Evolutionary conservation across 92 coral and sea anemone species (phyloP), one percentile per base, ranked within the genome.

Genomic region (Actinernus sp.): DNA sequence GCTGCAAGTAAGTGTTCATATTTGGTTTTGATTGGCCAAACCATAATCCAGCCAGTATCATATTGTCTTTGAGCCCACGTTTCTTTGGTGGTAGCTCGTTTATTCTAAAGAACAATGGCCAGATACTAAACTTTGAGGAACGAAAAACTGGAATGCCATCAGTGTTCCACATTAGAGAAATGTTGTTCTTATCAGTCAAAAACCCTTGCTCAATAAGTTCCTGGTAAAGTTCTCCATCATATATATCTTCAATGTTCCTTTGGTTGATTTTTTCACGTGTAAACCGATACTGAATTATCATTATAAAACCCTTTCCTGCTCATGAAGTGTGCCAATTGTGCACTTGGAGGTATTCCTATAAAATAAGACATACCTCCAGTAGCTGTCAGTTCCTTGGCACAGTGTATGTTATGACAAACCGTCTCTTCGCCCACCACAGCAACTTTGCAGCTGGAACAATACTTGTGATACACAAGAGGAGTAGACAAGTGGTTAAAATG

Each of bases 121-220:
- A 88, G 41, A 88, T 84, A 17, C 84, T 78, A 10, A 88, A 68
- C 23, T 84, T 88, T 3, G 91, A 88, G 16, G 96, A 88, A 60
- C 84, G 84, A 26, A 88, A 88, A 7, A 84, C 87, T 1, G 96
- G 88, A 16, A 88, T 81, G 16, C 91, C 83, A 65, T 84, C 91
- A 14, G 91, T 77, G 25, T 88, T 83, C 71, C 59, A 33, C 3
- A 73, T 24, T 37, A 73, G 73, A 0, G 87, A 88, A 49, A 88
- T 69, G 49, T 82, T 77, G 49, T 88, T 67, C 48, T 24, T 39
- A 11, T 49, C 65, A 26, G 27, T 41, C 30, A 71, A 36, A 56
- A 88, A 9, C 0, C 83, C 86, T 46, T 82, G 52, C 11, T 26
- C 71, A 2, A 18, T 49, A 26, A 88, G 74, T 38, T 64, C 77